phyloP scores from a whole-genome alignment of 2,113 vertebrate genomes.

The Saimiri boliviensis region DNA sequence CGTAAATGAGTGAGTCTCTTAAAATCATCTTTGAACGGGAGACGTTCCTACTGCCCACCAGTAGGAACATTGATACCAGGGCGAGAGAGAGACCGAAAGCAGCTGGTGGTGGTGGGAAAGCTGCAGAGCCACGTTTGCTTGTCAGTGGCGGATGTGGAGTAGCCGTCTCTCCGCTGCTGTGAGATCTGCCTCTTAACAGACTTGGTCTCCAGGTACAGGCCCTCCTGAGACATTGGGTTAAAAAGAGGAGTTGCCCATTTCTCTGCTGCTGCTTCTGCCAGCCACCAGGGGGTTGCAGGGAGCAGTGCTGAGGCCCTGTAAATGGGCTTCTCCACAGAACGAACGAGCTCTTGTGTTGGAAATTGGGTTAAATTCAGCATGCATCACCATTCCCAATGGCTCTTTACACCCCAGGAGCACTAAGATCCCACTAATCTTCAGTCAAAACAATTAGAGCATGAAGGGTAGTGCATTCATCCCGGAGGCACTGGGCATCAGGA shows the following conservation, averaged over 20 bases:
- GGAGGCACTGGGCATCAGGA: not conserved
- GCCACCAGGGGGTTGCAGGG: not conserved
- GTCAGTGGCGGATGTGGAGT: accelerated
- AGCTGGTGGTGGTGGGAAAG: not conserved
- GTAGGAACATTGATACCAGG: accelerated
- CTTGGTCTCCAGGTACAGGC: not conserved
- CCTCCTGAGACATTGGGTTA: not conserved
- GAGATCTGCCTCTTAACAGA: not conserved
- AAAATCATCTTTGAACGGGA: not conserved
- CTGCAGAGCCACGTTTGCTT: accelerated
- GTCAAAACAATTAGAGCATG: not conserved
- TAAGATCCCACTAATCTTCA: not conserved
- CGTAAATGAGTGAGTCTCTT: not conserved
- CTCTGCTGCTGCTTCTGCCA: not conserved
- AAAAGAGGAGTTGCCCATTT: not conserved
- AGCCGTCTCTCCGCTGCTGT: not conserved
- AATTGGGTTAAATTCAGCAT: not conserved
- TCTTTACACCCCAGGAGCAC: not conserved
- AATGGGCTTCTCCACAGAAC: not conserved
- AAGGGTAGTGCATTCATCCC: not conserved
- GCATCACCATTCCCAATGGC: not conserved
- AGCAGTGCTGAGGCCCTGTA: not conserved
- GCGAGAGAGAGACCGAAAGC: not conserved
- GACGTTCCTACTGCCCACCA: not conserved
- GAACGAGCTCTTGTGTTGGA: not conserved